Evolutionary conservation across 2,113 vertebrate genomes (phyloP).

Genomic region (Takifugu bimaculatus): DNA sequence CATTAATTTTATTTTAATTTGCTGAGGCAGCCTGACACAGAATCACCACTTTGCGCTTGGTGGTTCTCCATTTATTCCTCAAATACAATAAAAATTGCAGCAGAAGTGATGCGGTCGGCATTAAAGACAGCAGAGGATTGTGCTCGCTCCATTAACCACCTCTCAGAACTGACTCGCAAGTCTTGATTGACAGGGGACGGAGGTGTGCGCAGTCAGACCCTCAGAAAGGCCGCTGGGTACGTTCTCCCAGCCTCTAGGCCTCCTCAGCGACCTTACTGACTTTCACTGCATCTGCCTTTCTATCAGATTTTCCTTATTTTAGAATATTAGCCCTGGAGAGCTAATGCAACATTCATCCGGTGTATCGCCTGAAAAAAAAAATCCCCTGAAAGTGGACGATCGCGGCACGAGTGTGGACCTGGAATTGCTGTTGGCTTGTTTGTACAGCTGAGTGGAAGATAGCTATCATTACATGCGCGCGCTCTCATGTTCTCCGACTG

Average conservation of each 20-base stretch:
- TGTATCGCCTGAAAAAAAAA: neutral
- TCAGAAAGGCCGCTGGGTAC: too few species aligned
- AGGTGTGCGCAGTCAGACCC: neutral
- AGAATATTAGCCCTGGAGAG: too few species aligned
- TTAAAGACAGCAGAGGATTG: constrained; percentile 1
- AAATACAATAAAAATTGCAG: constrained; percentile 17
- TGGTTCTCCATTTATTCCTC: neutral
- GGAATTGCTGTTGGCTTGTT: constrained; percentile 9
- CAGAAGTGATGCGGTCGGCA: neutral
- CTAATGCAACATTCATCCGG: neutral
- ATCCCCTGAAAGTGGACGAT: neutral
- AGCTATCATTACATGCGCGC: constrained; percentile 17
- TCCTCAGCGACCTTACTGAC: too few species aligned
- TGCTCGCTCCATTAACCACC: constrained; percentile 17
- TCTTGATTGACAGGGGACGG: neutral
- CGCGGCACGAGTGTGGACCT: neutral
- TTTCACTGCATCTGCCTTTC: too few species aligned
- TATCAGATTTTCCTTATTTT: too few species aligned
- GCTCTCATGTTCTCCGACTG: constrained; percentile 22
- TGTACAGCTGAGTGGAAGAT: constrained; percentile 31
- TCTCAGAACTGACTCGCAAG: constrained; percentile 1
- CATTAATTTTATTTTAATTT: neutral
- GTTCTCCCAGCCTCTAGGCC: too few species aligned
- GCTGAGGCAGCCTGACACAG: too few species aligned
- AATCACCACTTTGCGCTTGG: too few species aligned